A percentile compares a stretch with the other conserved stretches of the same genome.
Conservation (phyloP, 2,888 invertebrate genomes). For the Luperina nickerlii region DNA sequence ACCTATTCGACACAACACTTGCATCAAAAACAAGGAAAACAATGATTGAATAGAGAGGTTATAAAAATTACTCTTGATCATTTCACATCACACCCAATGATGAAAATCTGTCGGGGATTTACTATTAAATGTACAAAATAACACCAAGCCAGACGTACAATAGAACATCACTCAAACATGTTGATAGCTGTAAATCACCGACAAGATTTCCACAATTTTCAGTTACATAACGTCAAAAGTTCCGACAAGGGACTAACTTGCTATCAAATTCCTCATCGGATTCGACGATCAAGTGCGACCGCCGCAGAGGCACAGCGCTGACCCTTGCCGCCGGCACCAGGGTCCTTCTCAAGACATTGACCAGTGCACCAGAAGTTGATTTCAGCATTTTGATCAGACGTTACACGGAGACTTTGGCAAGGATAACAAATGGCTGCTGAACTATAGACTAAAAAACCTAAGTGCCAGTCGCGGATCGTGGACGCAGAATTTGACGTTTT, state of each 20-base stretch:
- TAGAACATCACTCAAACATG: conserved; percentile 15
- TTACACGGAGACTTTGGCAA: conserved; percentile 79
- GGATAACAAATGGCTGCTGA: conserved; percentile 87
- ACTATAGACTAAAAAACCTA: conserved; percentile 74
- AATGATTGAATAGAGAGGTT: conserved; percentile 23
- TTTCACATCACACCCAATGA: conserved; percentile 8
- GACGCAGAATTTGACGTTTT: conserved; percentile 56
- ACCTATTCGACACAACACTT: conserved; percentile 4
- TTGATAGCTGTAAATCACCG: conserved; percentile 50
- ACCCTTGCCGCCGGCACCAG: conserved; percentile 80
- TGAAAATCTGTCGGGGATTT: conserved; percentile 17
- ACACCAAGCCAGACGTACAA: conserved; percentile 8
- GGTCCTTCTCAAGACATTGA: conserved; percentile 84
- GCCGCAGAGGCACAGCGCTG: conserved; percentile 79
- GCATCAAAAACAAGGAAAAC: conserved; percentile 46
- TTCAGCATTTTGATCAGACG: conserved; percentile 83
- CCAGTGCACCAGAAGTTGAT: conserved; percentile 84
- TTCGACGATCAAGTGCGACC: conserved; percentile 90
- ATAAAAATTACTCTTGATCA: conserved; percentile 23
- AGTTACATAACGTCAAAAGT: conserved; percentile 89
- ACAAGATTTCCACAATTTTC: conserved; percentile 71
- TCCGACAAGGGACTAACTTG: conserved; percentile 84
- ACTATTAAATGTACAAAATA: background rate
- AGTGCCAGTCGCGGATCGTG: conserved; percentile 56
- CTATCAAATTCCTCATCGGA: conserved; percentile 96